Evolutionary conservation across 2,797 vertebrate species (phyloP).

Genomic region (Steatocranus sp.): DNA sequence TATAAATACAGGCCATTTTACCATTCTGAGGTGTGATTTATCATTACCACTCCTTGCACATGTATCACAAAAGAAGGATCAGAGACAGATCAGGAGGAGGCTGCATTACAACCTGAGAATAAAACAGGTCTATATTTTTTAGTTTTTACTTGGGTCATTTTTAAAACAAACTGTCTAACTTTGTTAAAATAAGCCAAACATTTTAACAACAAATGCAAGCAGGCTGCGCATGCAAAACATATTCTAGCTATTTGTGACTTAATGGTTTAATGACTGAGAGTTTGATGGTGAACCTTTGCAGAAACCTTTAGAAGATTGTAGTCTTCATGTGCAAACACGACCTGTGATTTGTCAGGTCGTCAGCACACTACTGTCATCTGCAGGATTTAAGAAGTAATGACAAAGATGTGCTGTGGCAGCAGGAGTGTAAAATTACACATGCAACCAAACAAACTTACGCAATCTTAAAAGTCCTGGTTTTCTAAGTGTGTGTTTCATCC

Average conservation of each 20-base stretch:
- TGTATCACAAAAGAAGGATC: not conserved
- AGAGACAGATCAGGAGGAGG: not conserved
- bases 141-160: not conserved
- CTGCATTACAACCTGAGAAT: not conserved
- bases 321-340: not conserved
- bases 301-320: not conserved
- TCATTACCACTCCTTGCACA: not conserved
- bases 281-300: not conserved
- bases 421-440: not conserved
- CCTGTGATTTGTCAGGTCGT: slow-evolving; percentile 4
- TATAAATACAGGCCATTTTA: too few relatives aligned
- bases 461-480: not conserved
- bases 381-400: slow-evolving; percentile 34
- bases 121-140: not conserved
- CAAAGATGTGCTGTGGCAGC: not conserved
- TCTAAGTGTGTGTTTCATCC: not conserved
- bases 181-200: not conserved
- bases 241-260: not conserved
- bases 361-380: slow-evolving; percentile 52
- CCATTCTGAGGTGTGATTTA: not conserved
- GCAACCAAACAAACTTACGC: not conserved
- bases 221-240: not conserved
- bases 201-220: not conserved
- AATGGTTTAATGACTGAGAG: not conserved
- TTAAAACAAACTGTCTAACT: not conserved